phyloP scores from a whole-genome alignment of 2,888 invertebrate genomes.

The Alentia gelatinosa region DNA sequence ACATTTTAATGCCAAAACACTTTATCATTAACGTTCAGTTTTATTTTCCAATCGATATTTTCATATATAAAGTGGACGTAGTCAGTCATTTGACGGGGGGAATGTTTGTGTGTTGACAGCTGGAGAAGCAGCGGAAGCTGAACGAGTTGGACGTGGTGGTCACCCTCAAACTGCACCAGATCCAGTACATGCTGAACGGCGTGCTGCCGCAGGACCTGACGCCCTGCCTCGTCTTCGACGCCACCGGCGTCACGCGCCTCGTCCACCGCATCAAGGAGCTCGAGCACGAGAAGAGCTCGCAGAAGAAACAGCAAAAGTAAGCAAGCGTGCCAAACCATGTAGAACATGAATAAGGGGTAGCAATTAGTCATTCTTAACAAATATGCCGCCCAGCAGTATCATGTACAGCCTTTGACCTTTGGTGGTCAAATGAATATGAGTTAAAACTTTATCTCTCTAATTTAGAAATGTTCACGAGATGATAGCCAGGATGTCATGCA shows the following conservation, averaged over 20 bases:
- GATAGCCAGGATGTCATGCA: too few relatives aligned
- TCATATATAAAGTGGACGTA: too few relatives aligned
- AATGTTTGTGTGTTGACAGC: conserved; percentile 66
- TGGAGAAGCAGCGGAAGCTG: conserved; percentile 85
- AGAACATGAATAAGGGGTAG: neutral
- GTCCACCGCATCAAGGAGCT: conserved; percentile 79
- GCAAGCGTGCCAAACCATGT: neutral
- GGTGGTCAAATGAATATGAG: too few relatives aligned
- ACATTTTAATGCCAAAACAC: too few relatives aligned
- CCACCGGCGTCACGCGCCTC: conserved; percentile 73
- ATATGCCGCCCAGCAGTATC: too few relatives aligned
- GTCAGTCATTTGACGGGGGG: too few relatives aligned
- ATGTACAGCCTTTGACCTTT: too few relatives aligned
- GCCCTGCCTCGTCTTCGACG: conserved; percentile 78
- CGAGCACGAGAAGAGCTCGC: conserved; percentile 78
- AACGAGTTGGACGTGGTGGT: conserved; percentile 86
- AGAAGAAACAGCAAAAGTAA: conserved; percentile 80
- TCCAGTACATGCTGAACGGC: conserved; percentile 77
- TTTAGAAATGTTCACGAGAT: too few relatives aligned
- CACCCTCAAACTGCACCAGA: conserved; percentile 78
- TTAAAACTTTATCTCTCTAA: too few relatives aligned
- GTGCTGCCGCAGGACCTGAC: conserved; percentile 77
- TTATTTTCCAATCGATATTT: too few relatives aligned
- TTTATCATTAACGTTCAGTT: too few relatives aligned
- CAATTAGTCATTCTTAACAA: too few relatives aligned